Evolutionary conservation across 2,888 invertebrate genomes (phyloP), one percentile per base, ranked within the genome.

Genomic region (Hemistola chrysoprasaria): DNA sequence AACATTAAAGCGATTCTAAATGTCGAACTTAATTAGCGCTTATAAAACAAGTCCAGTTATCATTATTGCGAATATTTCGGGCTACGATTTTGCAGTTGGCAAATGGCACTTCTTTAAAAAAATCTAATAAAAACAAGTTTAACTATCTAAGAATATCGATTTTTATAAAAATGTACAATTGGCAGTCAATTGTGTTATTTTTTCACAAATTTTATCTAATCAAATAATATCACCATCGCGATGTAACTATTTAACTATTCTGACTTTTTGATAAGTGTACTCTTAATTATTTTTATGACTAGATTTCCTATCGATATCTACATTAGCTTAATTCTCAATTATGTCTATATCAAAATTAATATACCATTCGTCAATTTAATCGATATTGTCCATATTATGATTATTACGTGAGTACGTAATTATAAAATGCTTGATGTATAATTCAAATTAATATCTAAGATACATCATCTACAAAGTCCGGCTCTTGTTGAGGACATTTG

Each of bases 351-450:
- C 48, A 76, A 78, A 76, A 69, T 81, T 64, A 77, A 72, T 77
- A 79, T 71, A 52, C 40, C 75, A 75, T 82, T 82, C 79, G 75
- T 85, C 81, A 80, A 75, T 78, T 47, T 66, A 70, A 80, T 84
- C 83, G 81, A 88, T 88, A 88, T 88, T 88, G 88, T 88, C 88
- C 83, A 55, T 52, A 43, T 78, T 83, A 87, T 79, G 75, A 80
- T 82, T 85, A 83, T 87, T 86, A 85, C 82, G 86, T 81, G 79
- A 85, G 81, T 83, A 85, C 85, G 82, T 75, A 77, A 81, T 79
- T 83, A 85, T 80, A 80, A 81, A 84, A 82, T 78, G 78, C 78
- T 82, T 83, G 77, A 81, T 78, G 75, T 82, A 78, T 79, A 77
- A 76, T 76, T 73, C 71, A 74, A 73, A 70, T 71, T 71, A 72